Percentiles rank a stretch among this genome's conserved stretches.
These are phyloP conservation scores for Marronus borbonicus DNA, from an alignment of 2,888 invertebrate species.

Conservation along the genomic window DNA sequence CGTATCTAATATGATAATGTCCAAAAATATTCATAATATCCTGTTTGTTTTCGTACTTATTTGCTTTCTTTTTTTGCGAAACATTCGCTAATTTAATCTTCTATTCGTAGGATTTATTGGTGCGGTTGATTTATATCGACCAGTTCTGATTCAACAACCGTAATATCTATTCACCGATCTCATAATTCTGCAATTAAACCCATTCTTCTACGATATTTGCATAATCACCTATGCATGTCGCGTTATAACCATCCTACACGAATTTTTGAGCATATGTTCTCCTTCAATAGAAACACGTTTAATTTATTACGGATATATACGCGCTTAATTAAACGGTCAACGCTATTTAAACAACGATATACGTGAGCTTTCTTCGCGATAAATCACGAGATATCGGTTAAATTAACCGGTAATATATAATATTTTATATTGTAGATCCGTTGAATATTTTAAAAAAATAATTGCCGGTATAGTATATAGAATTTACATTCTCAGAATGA, in stretches of 20 bases:
- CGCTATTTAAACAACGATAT: conserved; percentile 12
- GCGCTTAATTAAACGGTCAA: conserved; percentile 16
- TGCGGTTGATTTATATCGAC: too few relatives aligned
- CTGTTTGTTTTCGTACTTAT: too few relatives aligned
- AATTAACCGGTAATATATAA: conserved; percentile 11
- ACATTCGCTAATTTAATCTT: too few relatives aligned
- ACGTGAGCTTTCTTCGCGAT: neutral
- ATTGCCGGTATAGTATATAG: conserved; percentile 5
- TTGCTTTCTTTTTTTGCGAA: too few relatives aligned
- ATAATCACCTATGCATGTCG: conserved; percentile 4
- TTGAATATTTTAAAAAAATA: conserved; percentile 21
- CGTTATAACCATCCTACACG: conserved; percentile 3
- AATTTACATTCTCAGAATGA: conserved; percentile 15
- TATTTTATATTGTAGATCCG: neutral
- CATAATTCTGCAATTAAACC: too few relatives aligned
- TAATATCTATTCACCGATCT: too few relatives aligned
- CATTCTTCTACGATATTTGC: conserved; percentile 1
- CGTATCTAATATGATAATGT: too few relatives aligned
- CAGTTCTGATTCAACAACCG: too few relatives aligned
- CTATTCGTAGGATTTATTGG: too few relatives aligned
- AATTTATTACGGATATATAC: conserved; percentile 19
- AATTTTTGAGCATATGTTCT: conserved; percentile 1
- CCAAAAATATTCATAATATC: too few relatives aligned
- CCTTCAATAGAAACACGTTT: neutral
- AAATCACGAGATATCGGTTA: conserved; percentile 18